Base-by-base conservation (phyloP, 1,140 invertebrate species). In the Drosophila azteca region DNA sequence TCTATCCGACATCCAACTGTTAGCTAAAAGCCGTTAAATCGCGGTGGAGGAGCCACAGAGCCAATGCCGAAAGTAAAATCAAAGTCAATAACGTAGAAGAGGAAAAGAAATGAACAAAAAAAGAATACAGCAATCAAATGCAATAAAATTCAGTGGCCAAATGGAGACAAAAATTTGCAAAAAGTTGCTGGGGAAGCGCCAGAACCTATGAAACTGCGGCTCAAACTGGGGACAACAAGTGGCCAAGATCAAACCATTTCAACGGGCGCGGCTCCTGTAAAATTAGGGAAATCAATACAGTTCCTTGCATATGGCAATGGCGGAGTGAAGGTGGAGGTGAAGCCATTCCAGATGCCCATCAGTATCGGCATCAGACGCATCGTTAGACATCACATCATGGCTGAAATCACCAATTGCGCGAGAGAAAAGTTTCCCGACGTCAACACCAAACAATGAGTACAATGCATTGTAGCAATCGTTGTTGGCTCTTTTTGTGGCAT, bases 41-140 rank as follows among this genome's bases (percentile, higher is more conserved):
- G 53, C 61, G 61, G 58, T 52, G 63, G 67, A 72, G 61, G 77
- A 71, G 50, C 64, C 72, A 79, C 80, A 85, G 68, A 85, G 61
- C 71, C 80, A 79, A 62, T 61, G 51, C 67, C 71, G 48, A 79
- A 84, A 84, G 77, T 84, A 73, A 84, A 84, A 80, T 84, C 81
- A 84, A 84, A 80, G 67, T 80, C 77, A 84, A 85, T 84, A 79
- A 80, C 63, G 57, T 77, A 64, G 46, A 46, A 61, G 26, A 50
- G 48, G 7, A 24, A 48, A 60, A 53, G 29, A 46, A 79, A 54
- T 54, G 79, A 62, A 61, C 57, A 77, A 77, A 76, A 63, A 60
- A 29, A 26, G n/a, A 50, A 72, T 65, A 66, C 50, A 81, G 72
- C 78, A 81, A 76, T 81, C 61, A 81, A 81, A 77, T 81, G 67